phyloP scores from a whole-genome alignment of 2,888 invertebrate genomes.

The Terebella lapidaria region DNA sequence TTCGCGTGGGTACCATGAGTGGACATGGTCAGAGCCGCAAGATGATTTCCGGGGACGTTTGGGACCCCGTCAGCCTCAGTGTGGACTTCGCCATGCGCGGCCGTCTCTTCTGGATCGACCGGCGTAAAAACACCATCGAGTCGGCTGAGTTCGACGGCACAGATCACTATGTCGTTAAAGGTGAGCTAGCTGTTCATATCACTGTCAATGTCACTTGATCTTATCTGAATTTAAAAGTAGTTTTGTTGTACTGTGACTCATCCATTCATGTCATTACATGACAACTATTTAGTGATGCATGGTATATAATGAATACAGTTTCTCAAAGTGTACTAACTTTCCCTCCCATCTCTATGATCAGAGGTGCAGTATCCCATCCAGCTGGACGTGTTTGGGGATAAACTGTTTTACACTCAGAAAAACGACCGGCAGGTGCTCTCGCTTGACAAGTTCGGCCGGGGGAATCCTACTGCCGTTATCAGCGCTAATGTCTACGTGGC shows the following conservation, averaged over 20 bases:
- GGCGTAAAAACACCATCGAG: slow-evolving; percentile 79
- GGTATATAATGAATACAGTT: too few species aligned
- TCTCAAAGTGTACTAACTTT: too few species aligned
- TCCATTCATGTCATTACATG: too few species aligned
- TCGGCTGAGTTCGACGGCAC: slow-evolving; percentile 75
- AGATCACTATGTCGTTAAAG: slow-evolving; percentile 47
- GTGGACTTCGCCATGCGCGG: slow-evolving; percentile 60
- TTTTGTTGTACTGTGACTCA: too few species aligned
- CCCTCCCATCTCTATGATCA: too few species aligned
- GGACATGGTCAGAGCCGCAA: background rate
- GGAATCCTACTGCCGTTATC: too few species aligned
- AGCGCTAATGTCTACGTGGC: too few species aligned
- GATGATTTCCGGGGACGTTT: slow-evolving; percentile 56
- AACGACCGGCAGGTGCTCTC: background rate
- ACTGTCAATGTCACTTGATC: too few species aligned
- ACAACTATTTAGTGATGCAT: too few species aligned
- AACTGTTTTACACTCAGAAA: background rate
- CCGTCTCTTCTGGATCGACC: slow-evolving; percentile 87
- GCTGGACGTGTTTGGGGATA: background rate
- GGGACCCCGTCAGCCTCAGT: slow-evolving; percentile 78
- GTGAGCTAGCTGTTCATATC: too few species aligned
- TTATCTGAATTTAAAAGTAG: too few species aligned
- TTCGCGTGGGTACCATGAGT: background rate
- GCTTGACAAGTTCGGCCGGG: background rate
- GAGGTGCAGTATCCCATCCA: too few species aligned